A percentile compares a stretch with the other conserved stretches of the same genome.
Conservation (phyloP, 1,140 invertebrate species). For the Chrysomallon squamiferum region DNA sequence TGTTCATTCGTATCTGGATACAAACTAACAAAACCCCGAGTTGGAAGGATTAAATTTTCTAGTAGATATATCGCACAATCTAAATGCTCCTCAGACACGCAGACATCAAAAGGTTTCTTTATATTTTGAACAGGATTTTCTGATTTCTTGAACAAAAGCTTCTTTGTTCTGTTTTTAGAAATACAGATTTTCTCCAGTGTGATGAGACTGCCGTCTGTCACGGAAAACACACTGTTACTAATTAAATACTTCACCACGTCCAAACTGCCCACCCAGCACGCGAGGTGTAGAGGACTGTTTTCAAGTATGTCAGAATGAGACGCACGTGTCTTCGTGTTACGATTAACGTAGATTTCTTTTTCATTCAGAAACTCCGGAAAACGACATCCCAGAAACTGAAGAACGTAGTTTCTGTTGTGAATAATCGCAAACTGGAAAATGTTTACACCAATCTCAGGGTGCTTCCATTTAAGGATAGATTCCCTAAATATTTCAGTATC, state of each 20-base stretch:
- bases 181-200: not conserved
- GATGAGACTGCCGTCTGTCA: not conserved
- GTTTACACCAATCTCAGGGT: slow-evolving; percentile 1
- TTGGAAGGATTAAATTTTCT: slow-evolving; percentile 4
- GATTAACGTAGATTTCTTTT: not conserved
- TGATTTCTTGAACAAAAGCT: not conserved
- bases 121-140: not conserved
- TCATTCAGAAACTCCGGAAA: slow-evolving; percentile 1
- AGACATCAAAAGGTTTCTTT: slow-evolving; percentile 13
- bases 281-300: slow-evolving; percentile 9
- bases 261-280: slow-evolving; percentile 9
- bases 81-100: not conserved
- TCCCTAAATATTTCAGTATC: not conserved
- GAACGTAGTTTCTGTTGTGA: slow-evolving; percentile 1
- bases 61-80: slow-evolving; percentile 4
- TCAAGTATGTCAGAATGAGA: not conserved
- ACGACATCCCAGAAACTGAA: not conserved
- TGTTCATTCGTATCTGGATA: slow-evolving; percentile 10
- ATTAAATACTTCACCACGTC: slow-evolving; percentile 1
- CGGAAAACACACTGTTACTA: not conserved
- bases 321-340: not conserved
- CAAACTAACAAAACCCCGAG: slow-evolving; percentile 3
- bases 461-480: slow-evolving; percentile 5
- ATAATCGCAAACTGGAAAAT: slow-evolving; percentile 7
- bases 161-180: not conserved